Evolutionary conservation across 1,140 invertebrate genomes (phyloP), one percentile per base, ranked within the genome.

Genomic region (Yoshiicerus persimilis): DNA sequence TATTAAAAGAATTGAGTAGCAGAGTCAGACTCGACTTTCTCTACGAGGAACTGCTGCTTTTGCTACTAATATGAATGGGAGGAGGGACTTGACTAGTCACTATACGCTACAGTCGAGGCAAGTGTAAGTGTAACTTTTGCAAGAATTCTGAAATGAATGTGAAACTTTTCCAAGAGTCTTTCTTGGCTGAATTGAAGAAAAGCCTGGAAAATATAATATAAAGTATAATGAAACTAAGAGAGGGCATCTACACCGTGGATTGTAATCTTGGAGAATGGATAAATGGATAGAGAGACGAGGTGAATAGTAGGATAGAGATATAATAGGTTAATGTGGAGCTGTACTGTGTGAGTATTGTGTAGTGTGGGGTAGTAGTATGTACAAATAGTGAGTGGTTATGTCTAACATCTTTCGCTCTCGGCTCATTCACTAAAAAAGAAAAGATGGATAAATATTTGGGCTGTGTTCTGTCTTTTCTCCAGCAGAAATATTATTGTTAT

Each of bases 391-490:
- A 32, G 27, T 70, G 30, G 66, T 30, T 70, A 30, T 66, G 64
- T n/a, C 75, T 20, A 20, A 36, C 75, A 80, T 80, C 75, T 86
- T 41, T 38, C 39, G 20, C 84, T 30, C 84, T 62, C 41, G 9
- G 16, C 27, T 64, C 75, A 80, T 80, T 80, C 75, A 25, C 75
- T 34, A 80, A 56, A 56, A 56, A 56, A 56, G 47, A 80, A 80
- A 80, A 80, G 75, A 80, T 80, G 75, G 75, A 34, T 80, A 80
- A 80, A 80, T 80, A 38, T 80, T 80, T 56, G 62, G 62, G 32
- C 38, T 86, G 23, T 86, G 47, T 86, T 62, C 85, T 64, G 39
- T 85, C 32, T 85, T 85, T 56, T 85, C 84, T 85, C 20, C 10
- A 20, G 38, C 9, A 32, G 62, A 86, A 62, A 36, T 86, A 66